phyloP scores from a whole-genome alignment of 1,140 invertebrate genomes.

The Hyphantria cunea region DNA sequence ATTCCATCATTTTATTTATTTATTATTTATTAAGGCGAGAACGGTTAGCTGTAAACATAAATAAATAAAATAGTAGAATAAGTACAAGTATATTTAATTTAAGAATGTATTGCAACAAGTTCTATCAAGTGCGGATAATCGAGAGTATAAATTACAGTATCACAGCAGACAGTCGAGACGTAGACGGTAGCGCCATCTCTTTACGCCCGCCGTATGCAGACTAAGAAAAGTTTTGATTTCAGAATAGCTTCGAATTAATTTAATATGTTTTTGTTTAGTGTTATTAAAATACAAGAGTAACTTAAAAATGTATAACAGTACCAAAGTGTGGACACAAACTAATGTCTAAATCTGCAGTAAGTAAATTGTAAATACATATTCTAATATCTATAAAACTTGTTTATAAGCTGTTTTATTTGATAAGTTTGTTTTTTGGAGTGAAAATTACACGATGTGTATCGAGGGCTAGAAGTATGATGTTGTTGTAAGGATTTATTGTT shows the following conservation, averaged over 20 bases:
- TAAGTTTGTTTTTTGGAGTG: slow-evolving; percentile 52
- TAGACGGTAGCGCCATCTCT: too few relatives aligned
- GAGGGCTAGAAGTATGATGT: slow-evolving; percentile 25
- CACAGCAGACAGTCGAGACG: too few relatives aligned
- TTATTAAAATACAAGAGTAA: background rate
- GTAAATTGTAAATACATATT: slow-evolving; percentile 72
- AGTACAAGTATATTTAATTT: too few relatives aligned
- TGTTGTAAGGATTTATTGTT: slow-evolving; percentile 21
- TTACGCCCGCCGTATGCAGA: too few relatives aligned
- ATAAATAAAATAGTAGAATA: too few relatives aligned
- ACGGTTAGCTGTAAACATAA: too few relatives aligned
- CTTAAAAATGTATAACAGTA: slow-evolving; percentile 40
- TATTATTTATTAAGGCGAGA: too few relatives aligned
- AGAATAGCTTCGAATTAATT: slow-evolving; percentile 1
- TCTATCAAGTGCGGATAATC: too few relatives aligned
- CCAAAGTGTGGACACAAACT: slow-evolving; percentile 51
- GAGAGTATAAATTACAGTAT: too few relatives aligned
- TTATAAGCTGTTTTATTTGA: slow-evolving; percentile 72
- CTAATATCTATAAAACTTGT: slow-evolving; percentile 61
- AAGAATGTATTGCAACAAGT: too few relatives aligned
- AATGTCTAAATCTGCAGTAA: slow-evolving; percentile 54
- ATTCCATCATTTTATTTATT: too few relatives aligned
- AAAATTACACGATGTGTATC: slow-evolving; percentile 41
- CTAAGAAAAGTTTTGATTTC: too few relatives aligned
- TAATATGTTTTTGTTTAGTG: slow-evolving; percentile 14